Evolutionary conservation across 1,140 invertebrate genomes (phyloP).

Genomic region (Drosophila punjabiensis): DNA sequence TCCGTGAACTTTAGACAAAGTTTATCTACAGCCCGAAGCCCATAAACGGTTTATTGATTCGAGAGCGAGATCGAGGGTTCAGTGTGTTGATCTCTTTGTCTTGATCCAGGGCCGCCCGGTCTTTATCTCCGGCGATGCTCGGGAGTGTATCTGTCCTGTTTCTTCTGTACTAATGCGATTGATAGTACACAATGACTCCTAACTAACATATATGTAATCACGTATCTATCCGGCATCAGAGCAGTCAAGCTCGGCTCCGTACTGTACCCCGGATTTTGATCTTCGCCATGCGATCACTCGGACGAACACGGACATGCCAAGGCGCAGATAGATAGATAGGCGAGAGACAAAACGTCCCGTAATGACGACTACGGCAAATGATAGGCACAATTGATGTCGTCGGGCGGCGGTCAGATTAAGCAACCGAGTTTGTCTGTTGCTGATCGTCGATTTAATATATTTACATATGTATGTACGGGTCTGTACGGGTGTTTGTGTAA

Average conservation of each 20-base stretch:
- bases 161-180: constrained; percentile 11
- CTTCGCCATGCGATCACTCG: constrained; percentile 60
- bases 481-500: constrained; percentile 50
- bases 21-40: constrained; percentile 73
- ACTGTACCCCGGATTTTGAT: constrained; percentile 75
- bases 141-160: constrained; percentile 23
- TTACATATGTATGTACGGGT: constrained; percentile 28
- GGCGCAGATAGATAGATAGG: constrained; percentile 68
- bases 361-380: constrained; percentile 53
- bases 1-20: constrained; percentile 85
- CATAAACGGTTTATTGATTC: constrained; percentile 54
- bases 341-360: constrained; percentile 52
- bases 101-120: constrained; percentile 18
- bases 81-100: constrained; percentile 71
- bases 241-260: constrained; percentile 42
- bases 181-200: constrained; percentile 10
- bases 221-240: constrained; percentile 59
- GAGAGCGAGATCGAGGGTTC: constrained; percentile 10
- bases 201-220: constrained; percentile 8
- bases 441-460: constrained; percentile 54
- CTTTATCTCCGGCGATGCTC: constrained; percentile 33
- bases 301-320: constrained; percentile 71
- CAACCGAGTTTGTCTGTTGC: constrained; percentile 59
- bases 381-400: constrained; percentile 57
- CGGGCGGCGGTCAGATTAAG: constrained; percentile 70